phyloP scores from a whole-genome alignment of 35 echinoderm and acorn worm genomes.

The Apostichopus japonicus region DNA sequence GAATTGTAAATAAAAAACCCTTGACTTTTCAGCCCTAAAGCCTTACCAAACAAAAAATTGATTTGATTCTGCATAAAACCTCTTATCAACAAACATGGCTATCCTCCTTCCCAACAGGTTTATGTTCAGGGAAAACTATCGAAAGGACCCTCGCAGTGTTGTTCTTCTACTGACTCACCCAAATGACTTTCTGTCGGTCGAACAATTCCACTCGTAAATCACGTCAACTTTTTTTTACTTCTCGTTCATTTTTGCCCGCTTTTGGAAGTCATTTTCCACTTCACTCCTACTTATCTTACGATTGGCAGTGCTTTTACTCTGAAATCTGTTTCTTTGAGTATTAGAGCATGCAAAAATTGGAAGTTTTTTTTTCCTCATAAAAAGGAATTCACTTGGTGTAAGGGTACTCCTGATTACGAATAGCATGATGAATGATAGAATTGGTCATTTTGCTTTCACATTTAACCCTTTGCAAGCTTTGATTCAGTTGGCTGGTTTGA shows the following conservation, averaged over 20 bases:
- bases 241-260: not conserved
- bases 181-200: constrained; percentile 8
- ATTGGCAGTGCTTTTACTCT: not conserved
- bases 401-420: no score
- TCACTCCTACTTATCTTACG: not conserved
- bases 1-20: no score
- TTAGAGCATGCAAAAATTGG: not conserved
- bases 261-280: no score
- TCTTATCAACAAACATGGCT: not conserved
- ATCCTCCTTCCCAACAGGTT: constrained; percentile 10
- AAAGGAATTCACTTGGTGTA: no score
- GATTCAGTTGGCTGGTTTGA: no score
- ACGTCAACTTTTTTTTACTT: not conserved
- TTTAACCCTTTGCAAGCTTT: no score
- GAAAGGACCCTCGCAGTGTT: not conserved
- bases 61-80: no score
- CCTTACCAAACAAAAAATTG: no score
- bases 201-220: constrained; percentile 23
- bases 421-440: no score
- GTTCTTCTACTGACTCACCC: constrained; percentile 7
- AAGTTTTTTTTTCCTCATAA: not conserved
- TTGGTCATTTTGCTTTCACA: no score
- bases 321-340: not conserved
- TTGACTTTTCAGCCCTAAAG: no score
- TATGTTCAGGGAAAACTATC: constrained; percentile 15